Percentiles rank a stretch among this genome's conserved stretches.
phyloP scores from a whole-genome alignment of 1,140 invertebrate species.

The Lineus longissimus region DNA sequence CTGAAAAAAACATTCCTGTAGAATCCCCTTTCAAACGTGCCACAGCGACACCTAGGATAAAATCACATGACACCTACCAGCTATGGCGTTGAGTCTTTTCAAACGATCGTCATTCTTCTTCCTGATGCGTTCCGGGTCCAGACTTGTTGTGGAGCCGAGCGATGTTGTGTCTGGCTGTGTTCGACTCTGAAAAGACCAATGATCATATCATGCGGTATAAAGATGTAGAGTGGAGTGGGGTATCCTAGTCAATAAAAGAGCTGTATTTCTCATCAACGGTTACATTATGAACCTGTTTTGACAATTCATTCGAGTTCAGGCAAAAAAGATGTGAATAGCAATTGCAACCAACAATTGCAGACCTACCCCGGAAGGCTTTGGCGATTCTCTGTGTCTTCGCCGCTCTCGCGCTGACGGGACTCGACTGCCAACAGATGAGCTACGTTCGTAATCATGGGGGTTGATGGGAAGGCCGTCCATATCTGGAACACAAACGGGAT shows the following conservation, averaged over 20 bases:
- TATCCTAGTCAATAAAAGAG: not conserved
- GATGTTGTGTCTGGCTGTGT: constrained; percentile 8
- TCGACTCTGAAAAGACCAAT: not conserved
- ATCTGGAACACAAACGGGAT: not conserved
- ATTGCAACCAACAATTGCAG: too few species aligned
- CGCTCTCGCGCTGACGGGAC: too few species aligned
- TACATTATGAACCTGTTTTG: not conserved
- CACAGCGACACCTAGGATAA: not conserved
- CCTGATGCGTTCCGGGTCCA: constrained; percentile 47
- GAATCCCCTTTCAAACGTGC: too few species aligned
- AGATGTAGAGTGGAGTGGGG: too few species aligned
- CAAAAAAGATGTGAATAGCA: too few species aligned
- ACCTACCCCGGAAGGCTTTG: constrained; percentile 22
- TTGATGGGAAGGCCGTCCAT: not conserved
- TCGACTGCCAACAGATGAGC: not conserved
- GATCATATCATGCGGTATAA: not conserved
- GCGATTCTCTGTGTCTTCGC: too few species aligned
- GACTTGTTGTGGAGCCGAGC: constrained; percentile 44
- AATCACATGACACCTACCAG: constrained; percentile 25
- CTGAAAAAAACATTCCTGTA: too few species aligned
- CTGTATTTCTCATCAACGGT: not conserved
- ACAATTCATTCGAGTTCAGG: too few species aligned
- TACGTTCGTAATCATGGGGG: not conserved
- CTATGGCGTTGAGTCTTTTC: constrained; percentile 37
- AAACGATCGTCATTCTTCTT: constrained; percentile 48